Evolutionary conservation across 1,140 invertebrate species (phyloP).

Genomic region (Argopecten irradians): DNA sequence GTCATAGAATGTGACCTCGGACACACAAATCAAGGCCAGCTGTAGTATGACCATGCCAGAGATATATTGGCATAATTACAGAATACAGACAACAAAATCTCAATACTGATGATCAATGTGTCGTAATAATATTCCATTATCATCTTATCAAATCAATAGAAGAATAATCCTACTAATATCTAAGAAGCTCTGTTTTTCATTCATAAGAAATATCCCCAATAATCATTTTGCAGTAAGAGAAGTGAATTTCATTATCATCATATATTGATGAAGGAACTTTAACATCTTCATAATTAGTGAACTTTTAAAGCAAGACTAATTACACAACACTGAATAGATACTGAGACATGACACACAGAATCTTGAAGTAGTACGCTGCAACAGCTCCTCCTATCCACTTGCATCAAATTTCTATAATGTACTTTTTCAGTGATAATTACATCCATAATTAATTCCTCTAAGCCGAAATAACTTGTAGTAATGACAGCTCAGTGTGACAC

Average conservation of each 20-base stretch:
- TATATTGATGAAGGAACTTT: constrained; percentile 17
- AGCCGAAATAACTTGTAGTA: background rate
- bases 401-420: background rate
- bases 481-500: background rate
- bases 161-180: no score
- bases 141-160: no score
- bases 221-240: no score
- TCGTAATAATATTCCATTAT: no score
- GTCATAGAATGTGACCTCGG: no score
- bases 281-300: constrained; percentile 34
- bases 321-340: background rate
- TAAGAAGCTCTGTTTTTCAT: no score
- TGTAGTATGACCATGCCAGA: no score
- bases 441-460: background rate
- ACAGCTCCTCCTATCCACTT: background rate
- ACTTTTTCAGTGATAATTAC: background rate
- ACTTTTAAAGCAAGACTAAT: constrained; percentile 29
- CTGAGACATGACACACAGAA: background rate
- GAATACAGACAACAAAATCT: no score
- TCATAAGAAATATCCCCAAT: no score
- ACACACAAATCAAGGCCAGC: no score
- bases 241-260: background rate
- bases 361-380: background rate
- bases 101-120: no score
- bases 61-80: no score